Conservation (phyloP, 2,888 invertebrate genomes). For the Toxonevra muliebris region DNA sequence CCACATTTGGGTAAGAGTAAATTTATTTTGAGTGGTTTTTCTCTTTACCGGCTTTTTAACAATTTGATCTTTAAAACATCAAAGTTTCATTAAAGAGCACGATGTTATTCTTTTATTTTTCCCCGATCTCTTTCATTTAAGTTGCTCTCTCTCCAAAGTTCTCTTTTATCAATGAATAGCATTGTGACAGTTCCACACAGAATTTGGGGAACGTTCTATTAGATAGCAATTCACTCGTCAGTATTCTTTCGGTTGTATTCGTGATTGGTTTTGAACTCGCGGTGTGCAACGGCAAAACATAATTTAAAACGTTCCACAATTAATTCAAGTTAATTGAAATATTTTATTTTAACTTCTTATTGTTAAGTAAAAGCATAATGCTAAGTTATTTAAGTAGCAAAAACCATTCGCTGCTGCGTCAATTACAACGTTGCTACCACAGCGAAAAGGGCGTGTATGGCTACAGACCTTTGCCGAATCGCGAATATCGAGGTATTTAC, state of each 20-base stretch:
- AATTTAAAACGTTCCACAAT: too few species aligned
- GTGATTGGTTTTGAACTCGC: not conserved
- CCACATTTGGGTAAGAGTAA: too few species aligned
- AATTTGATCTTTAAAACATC: too few species aligned
- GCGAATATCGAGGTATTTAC: slow-evolving; percentile 55
- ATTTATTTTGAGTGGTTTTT: too few species aligned
- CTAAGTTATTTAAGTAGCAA: not conserved
- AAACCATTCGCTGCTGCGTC: slow-evolving; percentile 24
- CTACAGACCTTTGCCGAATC: slow-evolving; percentile 53
- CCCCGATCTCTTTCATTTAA: not conserved
- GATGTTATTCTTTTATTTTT: too few species aligned
- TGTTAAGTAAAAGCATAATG: not conserved
- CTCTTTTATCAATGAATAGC: not conserved
- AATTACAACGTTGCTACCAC: slow-evolving; percentile 53
- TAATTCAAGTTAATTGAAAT: too few species aligned
- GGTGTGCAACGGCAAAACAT: too few species aligned
- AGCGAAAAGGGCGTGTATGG: slow-evolving; percentile 62
- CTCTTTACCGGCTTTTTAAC: too few species aligned
- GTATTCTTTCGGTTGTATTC: slow-evolving; percentile 9
- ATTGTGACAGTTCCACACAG: not conserved
- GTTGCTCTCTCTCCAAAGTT: not conserved
- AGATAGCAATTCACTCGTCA: not conserved
- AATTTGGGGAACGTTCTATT: not conserved
- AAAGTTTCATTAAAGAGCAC: too few species aligned
- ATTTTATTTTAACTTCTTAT: too few species aligned